Conservation (phyloP, 2,113 vertebrate species). For the Holacanthus passer region DNA sequence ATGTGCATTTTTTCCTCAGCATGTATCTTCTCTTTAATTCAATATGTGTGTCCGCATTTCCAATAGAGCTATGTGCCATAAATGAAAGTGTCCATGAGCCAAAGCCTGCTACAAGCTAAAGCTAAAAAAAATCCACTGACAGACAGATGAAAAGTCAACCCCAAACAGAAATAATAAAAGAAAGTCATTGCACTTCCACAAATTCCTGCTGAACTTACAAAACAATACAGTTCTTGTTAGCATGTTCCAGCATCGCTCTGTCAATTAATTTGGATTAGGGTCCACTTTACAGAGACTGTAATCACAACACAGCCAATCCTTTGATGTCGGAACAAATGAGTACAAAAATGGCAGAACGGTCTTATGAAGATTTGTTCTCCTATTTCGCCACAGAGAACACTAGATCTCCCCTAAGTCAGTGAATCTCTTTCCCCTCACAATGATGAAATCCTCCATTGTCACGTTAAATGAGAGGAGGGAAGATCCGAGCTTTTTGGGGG, state of each 20-base stretch:
- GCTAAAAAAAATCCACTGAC: too few relatives aligned
- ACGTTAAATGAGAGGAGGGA: conserved; percentile 50
- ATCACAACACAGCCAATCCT: conserved; percentile 59
- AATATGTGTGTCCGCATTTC: too few relatives aligned
- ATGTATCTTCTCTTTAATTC: neutral
- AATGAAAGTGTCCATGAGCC: neutral
- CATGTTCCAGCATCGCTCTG: conserved; percentile 48
- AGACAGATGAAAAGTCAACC: neutral
- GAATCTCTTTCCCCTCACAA: conserved; percentile 56
- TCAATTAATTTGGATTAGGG: conserved; percentile 69
- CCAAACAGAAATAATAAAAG: neutral
- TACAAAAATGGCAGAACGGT: conserved; percentile 54
- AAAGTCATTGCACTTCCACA: conserved; percentile 2
- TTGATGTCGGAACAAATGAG: conserved; percentile 73
- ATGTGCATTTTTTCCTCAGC: too few relatives aligned
- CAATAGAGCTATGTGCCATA: neutral
- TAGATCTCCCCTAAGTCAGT: conserved; percentile 51
- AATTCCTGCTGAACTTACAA: conserved; percentile 25
- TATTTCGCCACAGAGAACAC: conserved; percentile 49
- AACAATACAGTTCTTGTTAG: conserved; percentile 48
- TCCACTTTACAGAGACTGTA: conserved; percentile 62
- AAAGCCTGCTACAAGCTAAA: neutral
- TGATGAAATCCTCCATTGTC: conserved; percentile 68
- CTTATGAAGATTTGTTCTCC: conserved; percentile 58
- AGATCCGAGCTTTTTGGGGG: conserved; percentile 36